Evolutionary conservation across 2,113 vertebrate species (phyloP), one percentile per base, ranked within the genome.

Genomic region (Glareola pratincola): DNA sequence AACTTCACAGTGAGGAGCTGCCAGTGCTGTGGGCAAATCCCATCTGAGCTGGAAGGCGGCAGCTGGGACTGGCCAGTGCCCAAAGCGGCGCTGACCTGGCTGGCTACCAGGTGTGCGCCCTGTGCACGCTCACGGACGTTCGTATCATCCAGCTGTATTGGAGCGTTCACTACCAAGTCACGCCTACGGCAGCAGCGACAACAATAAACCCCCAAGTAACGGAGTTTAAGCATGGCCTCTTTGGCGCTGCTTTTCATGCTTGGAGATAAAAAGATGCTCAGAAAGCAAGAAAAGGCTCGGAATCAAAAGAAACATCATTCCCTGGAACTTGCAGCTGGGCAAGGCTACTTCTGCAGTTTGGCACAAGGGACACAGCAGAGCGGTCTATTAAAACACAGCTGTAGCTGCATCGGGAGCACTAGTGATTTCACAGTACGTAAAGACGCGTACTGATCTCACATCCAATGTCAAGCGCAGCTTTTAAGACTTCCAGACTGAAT

Each of bases 21-120:
- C 17, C 34, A n/a, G 1, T 4, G 30, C 41, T 41, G n/a, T 0
- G 0, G 22, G n/a, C n/a, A 73, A 59, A 59, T 11, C 39, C 48
- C 36, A 56, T 60, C 1, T 20, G 30, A 59, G 19, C 2, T 20
- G 45, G 64, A 27, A 41, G 14, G 39, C 39, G 5, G 34, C 67
- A n/a, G 29, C 30, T 32, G 41, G 60, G 37, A 30, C 72, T 10
- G 56, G 34, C n/a, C 12, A 11, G 69, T 62, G 50, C 50, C 51
- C 6, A 9, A 15, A 47, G 37, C 57, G 23, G 24, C 26, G 14
- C 51, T 12, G 47, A 30, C 37, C 13, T 18, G 37, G 15, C 34
- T 26, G 57, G 50, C 66, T 47, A 16, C 39, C 20, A 34, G 72
- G 34, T 45, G 73, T 27, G 45, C n/a, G 37, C 24, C 51, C 26